Base-by-base conservation (phyloP, 1,140 invertebrate species). In the Megalopta genalis region DNA sequence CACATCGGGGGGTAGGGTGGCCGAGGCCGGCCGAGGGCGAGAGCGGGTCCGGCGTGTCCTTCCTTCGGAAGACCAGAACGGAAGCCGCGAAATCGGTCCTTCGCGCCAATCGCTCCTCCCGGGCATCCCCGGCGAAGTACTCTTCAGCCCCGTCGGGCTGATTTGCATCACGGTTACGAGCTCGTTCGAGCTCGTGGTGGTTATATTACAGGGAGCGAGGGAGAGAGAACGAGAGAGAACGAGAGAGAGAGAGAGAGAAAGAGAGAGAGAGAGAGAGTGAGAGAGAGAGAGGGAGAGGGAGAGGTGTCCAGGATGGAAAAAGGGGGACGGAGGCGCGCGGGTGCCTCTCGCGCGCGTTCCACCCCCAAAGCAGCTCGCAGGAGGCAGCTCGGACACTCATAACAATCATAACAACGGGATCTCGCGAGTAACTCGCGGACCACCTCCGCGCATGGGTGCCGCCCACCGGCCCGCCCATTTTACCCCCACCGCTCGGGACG, bases 391-490 rank as follows among this genome's bases (percentile, higher is more conserved):
- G 91, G 89, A 92, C 91, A 90, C 88, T 92, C 90, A 90, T 91
- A 93, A 93, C 91, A 92, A 93, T 93, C 90, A 93, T 92, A 92
- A 93, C 90, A 91, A 91, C 89, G 86, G 66, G 86, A 89, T 90
- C 89, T 89, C 89, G 90, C 89, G 88, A 89, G 89, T 90, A 90
- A 90, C 90, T 91, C 89, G 90, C 89, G 90, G 90, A 89, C 92
- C 89, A 92, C 92, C 92, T 93, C 91, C 92, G 92, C 91, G 91
- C 91, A 91, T 89, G 84, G 89, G 88, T 25, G 82, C 89, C 92
- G 90, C 92, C 92, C 82, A 57, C 86, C 63, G 91, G 63, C 70
- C 89, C 92, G 91, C 91, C 90, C 86, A 82, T 85, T 39, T 64
- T 74, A 68, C 85, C 87, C 88, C 87, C 80, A 85, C 86, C 72